phyloP scores from a whole-genome alignment of 2,888 invertebrate species.

The Gymnosoma rotundatum region DNA sequence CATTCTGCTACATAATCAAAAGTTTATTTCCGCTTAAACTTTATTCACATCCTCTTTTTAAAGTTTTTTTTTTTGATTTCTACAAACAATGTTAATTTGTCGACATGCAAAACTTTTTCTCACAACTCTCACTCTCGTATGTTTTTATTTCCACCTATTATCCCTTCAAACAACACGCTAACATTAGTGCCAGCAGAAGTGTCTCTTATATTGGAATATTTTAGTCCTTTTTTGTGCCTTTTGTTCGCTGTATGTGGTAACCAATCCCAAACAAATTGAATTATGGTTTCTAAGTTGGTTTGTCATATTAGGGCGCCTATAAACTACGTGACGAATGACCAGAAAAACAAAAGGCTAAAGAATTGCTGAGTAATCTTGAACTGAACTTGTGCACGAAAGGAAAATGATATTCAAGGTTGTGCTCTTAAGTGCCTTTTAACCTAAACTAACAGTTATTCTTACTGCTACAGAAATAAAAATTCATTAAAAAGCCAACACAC shows the following conservation, averaged over 20 bases:
- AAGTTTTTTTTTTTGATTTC: constrained; percentile 21
- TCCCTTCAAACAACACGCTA: neutral
- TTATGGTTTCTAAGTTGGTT: constrained; percentile 72
- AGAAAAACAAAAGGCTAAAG: constrained; percentile 68
- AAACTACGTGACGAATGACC: constrained; percentile 73
- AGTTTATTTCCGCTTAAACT: constrained; percentile 66
- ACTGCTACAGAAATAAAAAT: neutral
- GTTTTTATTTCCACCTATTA: constrained; percentile 22
- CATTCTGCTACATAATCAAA: constrained; percentile 36
- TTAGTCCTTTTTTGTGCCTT: constrained; percentile 22
- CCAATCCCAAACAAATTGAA: constrained; percentile 71
- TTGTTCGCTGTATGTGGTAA: constrained; percentile 65
- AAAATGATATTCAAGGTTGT: constrained; percentile 62
- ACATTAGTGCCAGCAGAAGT: neutral
- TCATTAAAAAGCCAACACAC: neutral
- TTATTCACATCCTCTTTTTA: constrained; percentile 64
- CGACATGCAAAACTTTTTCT: constrained; percentile 68
- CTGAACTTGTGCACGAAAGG: constrained; percentile 43
- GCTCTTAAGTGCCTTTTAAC: constrained; percentile 62
- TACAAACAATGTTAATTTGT: constrained; percentile 67
- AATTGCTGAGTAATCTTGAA: constrained; percentile 67
- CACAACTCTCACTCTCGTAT: constrained; percentile 38
- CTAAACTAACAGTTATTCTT: constrained; percentile 20
- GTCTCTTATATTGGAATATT: constrained; percentile 19
- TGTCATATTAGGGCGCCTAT: constrained; percentile 72